These are phyloP conservation scores for Intellagama lesueurii DNA, from an alignment of 2,797 vertebrate species.

Conservation along the genomic window DNA sequence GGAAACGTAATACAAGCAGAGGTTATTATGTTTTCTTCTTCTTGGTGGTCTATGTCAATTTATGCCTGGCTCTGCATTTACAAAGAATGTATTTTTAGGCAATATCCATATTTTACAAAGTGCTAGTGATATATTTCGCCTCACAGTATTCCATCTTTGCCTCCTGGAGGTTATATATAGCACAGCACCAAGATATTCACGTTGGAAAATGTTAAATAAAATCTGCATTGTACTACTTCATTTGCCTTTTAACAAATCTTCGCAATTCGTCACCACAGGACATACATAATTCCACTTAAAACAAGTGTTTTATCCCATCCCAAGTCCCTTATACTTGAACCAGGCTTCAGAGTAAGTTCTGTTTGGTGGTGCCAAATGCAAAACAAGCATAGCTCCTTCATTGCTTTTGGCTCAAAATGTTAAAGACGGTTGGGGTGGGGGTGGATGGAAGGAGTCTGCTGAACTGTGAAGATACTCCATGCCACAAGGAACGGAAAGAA, in stretches of 20 bases:
- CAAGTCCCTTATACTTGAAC: neutral
- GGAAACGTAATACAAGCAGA: neutral
- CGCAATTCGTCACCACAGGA: slow-evolving; percentile 52
- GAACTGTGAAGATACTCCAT: slow-evolving; percentile 20
- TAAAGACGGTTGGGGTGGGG: neutral
- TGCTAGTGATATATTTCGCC: slow-evolving; percentile 38
- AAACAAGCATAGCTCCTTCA: slow-evolving; percentile 40
- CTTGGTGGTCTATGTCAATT: slow-evolving; percentile 30
- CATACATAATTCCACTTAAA: slow-evolving; percentile 57
- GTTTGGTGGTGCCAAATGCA: slow-evolving; percentile 51
- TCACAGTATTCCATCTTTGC: neutral
- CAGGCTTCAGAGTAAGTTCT: slow-evolving; percentile 30
- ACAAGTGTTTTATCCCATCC: slow-evolving; percentile 63
- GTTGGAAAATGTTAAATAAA: slow-evolving; percentile 57
- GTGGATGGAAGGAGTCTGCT: neutral
- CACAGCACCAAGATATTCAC: fast-evolving
- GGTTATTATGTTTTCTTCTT: slow-evolving; percentile 19
- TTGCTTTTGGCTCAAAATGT: slow-evolving; percentile 46
- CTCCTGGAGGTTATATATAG: slow-evolving; percentile 17
- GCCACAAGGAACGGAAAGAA: slow-evolving; percentile 40
- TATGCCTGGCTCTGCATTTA: slow-evolving; percentile 13
- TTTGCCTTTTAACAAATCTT: slow-evolving; percentile 52
- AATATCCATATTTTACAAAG: slow-evolving; percentile 40
- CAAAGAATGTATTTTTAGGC: slow-evolving; percentile 20
- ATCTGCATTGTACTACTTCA: slow-evolving; percentile 63